Evolutionary conservation across 92 coral and sea anemone species (phyloP).

Genomic region (Umimayanthus chanpuru): DNA sequence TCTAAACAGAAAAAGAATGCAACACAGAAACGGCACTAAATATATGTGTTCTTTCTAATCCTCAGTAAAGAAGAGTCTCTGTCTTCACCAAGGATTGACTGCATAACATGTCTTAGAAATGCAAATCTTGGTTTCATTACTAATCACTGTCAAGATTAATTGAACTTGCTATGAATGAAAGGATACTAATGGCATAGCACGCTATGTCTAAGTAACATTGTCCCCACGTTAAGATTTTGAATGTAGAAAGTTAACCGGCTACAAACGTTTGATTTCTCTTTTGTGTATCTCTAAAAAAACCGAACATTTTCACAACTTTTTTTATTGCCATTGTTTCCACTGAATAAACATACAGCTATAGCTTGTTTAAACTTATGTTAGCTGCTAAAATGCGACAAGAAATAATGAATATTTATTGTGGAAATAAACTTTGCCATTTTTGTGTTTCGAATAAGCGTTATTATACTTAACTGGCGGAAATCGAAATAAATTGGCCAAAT

Average conservation of each 20-base stretch:
- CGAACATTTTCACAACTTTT: background rate
- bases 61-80: background rate
- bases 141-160: slow-evolving; percentile 17
- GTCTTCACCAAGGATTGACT: background rate
- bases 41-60: background rate
- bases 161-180: slow-evolving; percentile 15
- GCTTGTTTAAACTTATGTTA: slow-evolving; percentile 40
- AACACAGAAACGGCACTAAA: background rate
- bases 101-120: slow-evolving; percentile 5
- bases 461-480: slow-evolving; percentile 40
- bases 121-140: background rate
- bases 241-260: background rate
- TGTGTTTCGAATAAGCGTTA: slow-evolving; percentile 14
- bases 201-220: slow-evolving; percentile 1
- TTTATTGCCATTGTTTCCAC: slow-evolving; percentile 32
- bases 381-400: slow-evolving; percentile 42
- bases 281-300: background rate
- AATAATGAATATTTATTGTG: slow-evolving; percentile 30
- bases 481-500: slow-evolving; percentile 36
- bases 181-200: background rate
- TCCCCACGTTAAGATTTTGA: background rate
- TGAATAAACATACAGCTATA: slow-evolving; percentile 40
- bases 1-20: background rate
- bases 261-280: background rate
- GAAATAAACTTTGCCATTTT: slow-evolving; percentile 20